Evolutionary conservation across 2,888 invertebrate genomes (phyloP).

Genomic region (Autographa gamma): DNA sequence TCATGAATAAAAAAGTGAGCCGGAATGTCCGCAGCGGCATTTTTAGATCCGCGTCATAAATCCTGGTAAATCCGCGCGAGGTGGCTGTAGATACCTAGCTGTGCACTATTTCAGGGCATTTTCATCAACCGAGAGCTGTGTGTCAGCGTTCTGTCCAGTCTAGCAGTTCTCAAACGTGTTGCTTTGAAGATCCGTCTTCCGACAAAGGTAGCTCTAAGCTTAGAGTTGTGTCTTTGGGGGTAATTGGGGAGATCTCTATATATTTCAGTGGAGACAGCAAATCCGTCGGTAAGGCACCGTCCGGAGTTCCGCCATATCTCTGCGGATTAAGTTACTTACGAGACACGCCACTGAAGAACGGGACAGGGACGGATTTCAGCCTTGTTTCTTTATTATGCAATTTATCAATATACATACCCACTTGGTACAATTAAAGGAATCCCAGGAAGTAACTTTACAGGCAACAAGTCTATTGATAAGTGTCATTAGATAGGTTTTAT

Average conservation of each 20-base stretch:
- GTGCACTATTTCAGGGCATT: conserved; percentile 23
- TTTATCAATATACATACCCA: not conserved
- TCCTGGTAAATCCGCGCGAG: conserved; percentile 11
- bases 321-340: conserved; percentile 58
- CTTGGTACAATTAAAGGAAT: not conserved
- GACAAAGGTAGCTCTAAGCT: conserved; percentile 30
- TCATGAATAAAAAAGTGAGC: conserved; percentile 42
- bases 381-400: not conserved
- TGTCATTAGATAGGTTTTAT: not conserved
- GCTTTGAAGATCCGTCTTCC: conserved; percentile 50
- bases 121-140: conserved; percentile 15
- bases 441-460: not conserved
- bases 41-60: conserved; percentile 50
- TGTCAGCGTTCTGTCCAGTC: conserved; percentile 6
- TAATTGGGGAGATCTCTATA: conserved; percentile 56
- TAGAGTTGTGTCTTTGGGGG: conserved; percentile 35
- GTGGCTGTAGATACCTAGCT: not conserved
- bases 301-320: conserved; percentile 54
- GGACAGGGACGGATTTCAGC: conserved; percentile 40
- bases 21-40: conserved; percentile 27
- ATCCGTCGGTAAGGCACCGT: conserved; percentile 51
- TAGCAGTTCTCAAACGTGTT: conserved; percentile 23
- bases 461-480: no score
- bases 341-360: conserved; percentile 40
- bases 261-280: conserved; percentile 54